Evolutionary conservation across 2,888 invertebrate species (phyloP).

Genomic region (Abrostola triplasia): DNA sequence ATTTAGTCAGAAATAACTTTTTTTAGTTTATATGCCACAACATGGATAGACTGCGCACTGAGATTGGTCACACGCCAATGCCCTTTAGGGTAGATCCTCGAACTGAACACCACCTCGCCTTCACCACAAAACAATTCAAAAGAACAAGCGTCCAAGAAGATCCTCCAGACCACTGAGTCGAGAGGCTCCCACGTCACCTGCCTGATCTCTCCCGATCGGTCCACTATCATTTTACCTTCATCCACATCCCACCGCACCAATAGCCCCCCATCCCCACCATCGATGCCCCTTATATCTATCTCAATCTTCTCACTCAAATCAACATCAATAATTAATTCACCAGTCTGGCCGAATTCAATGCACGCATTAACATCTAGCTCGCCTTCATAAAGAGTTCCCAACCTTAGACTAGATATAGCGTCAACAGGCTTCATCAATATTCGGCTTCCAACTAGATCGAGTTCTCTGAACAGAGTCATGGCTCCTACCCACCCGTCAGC

Average conservation of each 20-base stretch:
- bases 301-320: conserved; percentile 67
- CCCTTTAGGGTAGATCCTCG: conserved; percentile 74
- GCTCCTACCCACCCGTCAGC: conserved; percentile 82
- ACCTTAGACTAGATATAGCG: conserved; percentile 66
- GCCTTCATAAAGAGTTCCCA: conserved; percentile 59
- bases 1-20: conserved; percentile 69
- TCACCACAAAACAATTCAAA: conserved; percentile 82
- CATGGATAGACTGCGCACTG: conserved; percentile 65
- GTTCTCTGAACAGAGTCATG: conserved; percentile 78
- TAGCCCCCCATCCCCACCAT: conserved; percentile 68
- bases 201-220: conserved; percentile 73
- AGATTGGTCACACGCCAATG: conserved; percentile 75
- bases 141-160: conserved; percentile 81
- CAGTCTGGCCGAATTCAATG: conserved; percentile 71
- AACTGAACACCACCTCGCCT: conserved; percentile 83
- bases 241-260: conserved; percentile 70
- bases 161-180: conserved; percentile 66
- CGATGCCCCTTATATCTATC: conserved; percentile 67
- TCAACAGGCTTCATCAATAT: conserved; percentile 75
- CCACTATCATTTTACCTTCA: conserved; percentile 69
- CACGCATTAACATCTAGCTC: conserved; percentile 53
- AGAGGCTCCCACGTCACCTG: conserved; percentile 78
- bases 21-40: conserved; percentile 70
- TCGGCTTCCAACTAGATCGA: conserved; percentile 67
- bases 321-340: conserved; percentile 70